Percentiles rank a stretch among this genome's conserved stretches.
phyloP scores from a whole-genome alignment of 2,113 vertebrate species.

The Climacteris rufus region DNA sequence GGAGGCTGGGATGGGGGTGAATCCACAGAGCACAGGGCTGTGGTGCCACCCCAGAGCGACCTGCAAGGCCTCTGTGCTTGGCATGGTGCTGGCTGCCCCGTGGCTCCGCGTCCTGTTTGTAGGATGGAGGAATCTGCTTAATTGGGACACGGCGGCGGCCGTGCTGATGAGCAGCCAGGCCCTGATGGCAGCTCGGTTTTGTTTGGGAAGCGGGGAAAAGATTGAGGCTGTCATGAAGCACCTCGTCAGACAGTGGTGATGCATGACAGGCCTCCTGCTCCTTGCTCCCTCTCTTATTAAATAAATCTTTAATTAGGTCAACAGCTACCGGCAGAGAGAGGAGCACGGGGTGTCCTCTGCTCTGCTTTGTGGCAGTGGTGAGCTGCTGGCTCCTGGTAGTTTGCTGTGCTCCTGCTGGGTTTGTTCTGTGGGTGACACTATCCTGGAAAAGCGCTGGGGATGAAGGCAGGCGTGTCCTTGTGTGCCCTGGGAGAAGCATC shows the following conservation, averaged over 20 bases:
- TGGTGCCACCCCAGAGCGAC: fast-evolving
- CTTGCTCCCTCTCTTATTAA: conserved; percentile 13
- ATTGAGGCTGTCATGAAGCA: conserved; percentile 27
- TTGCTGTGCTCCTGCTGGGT: background rate
- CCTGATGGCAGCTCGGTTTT: background rate
- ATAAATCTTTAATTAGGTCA: conserved; percentile 56
- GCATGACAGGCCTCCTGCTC: conserved; percentile 1
- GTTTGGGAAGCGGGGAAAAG: background rate
- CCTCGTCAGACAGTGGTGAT: background rate
- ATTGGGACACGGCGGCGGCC: background rate
- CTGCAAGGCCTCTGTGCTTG: background rate
- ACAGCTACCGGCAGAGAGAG: background rate
- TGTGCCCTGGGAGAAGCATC: background rate
- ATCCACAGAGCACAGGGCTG: fast-evolving
- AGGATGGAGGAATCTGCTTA: background rate
- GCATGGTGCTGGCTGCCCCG: background rate
- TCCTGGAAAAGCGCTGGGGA: background rate
- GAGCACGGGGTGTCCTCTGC: background rate
- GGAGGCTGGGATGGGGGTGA: background rate
- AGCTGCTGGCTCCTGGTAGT: background rate
- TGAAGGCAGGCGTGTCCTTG: background rate
- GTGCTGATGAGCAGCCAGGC: background rate
- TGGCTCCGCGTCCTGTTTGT: fast-evolving
- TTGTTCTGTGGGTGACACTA: background rate
- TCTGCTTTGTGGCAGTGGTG: background rate